A percentile compares a stretch with the other conserved stretches of the same genome.
phyloP scores from a whole-genome alignment of 2,888 invertebrate species.

The Mystacides longicornis region DNA sequence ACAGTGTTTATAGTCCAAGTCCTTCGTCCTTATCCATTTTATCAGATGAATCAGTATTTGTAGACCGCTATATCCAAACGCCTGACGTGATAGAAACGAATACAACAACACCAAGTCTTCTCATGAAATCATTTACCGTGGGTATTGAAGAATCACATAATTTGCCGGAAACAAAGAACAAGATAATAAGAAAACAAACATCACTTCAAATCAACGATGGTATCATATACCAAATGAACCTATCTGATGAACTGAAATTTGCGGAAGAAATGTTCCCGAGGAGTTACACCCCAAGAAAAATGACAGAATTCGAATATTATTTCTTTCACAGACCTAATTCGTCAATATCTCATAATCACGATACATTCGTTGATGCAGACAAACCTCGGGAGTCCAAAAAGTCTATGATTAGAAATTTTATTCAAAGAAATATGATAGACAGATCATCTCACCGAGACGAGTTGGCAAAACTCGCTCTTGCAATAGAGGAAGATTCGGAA shows the following conservation, averaged over 20 bases:
- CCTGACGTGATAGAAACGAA: conserved; percentile 9
- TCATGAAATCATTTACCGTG: conserved; percentile 16
- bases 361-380: conserved; percentile 27
- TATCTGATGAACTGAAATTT: conserved; percentile 39
- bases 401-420: conserved; percentile 17
- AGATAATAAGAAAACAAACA: conserved; percentile 10
- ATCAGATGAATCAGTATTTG: conserved; percentile 25
- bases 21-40: conserved; percentile 31
- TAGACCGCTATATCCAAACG: background rate
- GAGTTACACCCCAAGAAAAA: conserved; percentile 18
- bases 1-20: conserved; percentile 38
- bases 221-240: conserved; percentile 13
- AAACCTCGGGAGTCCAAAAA: conserved; percentile 32
- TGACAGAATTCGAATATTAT: conserved; percentile 19
- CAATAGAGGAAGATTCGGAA: conserved; percentile 39
- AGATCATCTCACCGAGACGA: conserved; percentile 40
- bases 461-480: conserved; percentile 39
- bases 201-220: conserved; percentile 12
- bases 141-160: conserved; percentile 13
- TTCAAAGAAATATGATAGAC: conserved; percentile 27
- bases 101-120: background rate
- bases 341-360: conserved; percentile 31
- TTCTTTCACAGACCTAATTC: conserved; percentile 20
- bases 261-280: conserved; percentile 34
- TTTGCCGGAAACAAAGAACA: background rate